phyloP scores from a whole-genome alignment of 2,888 invertebrate species.

The Torymus tubicola region DNA sequence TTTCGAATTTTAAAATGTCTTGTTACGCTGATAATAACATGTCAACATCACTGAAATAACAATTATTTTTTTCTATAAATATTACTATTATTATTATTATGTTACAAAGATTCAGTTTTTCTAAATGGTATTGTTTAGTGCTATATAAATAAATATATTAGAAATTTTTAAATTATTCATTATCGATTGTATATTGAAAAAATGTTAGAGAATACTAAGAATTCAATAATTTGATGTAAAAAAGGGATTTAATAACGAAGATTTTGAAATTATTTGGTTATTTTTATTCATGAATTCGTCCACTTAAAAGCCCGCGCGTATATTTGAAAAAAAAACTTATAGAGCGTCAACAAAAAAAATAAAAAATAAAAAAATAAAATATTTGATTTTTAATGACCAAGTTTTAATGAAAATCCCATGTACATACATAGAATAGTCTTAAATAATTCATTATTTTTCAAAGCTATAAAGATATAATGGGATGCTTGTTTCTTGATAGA shows the following conservation, averaged over 20 bases:
- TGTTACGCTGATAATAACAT: slow-evolving; percentile 45
- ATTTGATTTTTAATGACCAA: slow-evolving; percentile 47
- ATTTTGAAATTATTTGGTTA: slow-evolving; percentile 47
- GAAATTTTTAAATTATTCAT: slow-evolving; percentile 56
- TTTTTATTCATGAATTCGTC: slow-evolving; percentile 40
- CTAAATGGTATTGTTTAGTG: slow-evolving; percentile 55
- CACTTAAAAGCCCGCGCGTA: slow-evolving; percentile 8
- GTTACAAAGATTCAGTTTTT: slow-evolving; percentile 55
- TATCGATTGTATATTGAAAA: slow-evolving; percentile 54
- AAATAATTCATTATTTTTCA: slow-evolving; percentile 58
- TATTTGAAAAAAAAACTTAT: not conserved
- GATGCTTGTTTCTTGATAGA: slow-evolving; percentile 46
- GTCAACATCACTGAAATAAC: slow-evolving; percentile 48
- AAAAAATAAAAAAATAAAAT: slow-evolving; percentile 19
- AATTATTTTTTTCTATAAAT: slow-evolving; percentile 49
- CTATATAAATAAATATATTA: slow-evolving; percentile 55
- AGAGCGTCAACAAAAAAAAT: slow-evolving; percentile 14
- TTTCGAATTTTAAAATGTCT: slow-evolving; percentile 43
- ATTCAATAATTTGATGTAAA: slow-evolving; percentile 49
- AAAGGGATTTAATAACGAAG: slow-evolving; percentile 47
- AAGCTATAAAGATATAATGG: slow-evolving; percentile 31
- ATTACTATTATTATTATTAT: slow-evolving; percentile 44
- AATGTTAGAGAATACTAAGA: slow-evolving; percentile 36
- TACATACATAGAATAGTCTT: slow-evolving; percentile 63
- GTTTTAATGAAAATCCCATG: slow-evolving; percentile 34